Percentiles rank a stretch among this genome's conserved stretches.
These are phyloP conservation scores for Hemaris fuciformis DNA, from an alignment of 2,888 invertebrate species.

Conservation along the genomic window DNA sequence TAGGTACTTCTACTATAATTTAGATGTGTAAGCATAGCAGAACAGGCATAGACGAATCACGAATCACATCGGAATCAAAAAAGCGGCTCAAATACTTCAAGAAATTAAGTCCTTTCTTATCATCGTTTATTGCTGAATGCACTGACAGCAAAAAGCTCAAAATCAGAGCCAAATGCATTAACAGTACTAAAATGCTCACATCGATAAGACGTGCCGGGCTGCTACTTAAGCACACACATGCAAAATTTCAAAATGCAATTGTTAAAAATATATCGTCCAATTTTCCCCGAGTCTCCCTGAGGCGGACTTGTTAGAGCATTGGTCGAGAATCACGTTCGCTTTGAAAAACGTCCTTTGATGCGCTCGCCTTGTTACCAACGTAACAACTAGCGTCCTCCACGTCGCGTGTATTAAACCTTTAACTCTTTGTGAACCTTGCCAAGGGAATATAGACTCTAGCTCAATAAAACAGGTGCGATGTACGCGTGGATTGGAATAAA, in stretches of 20 bases:
- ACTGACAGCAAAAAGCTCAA: background rate
- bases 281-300: conserved; percentile 41
- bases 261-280: conserved; percentile 47
- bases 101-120: too few species aligned
- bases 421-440: conserved; percentile 36
- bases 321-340: conserved; percentile 70
- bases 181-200: background rate
- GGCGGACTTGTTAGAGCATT: conserved; percentile 63
- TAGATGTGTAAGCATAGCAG: too few species aligned
- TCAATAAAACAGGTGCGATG: conserved; percentile 23
- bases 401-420: conserved; percentile 56
- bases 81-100: too few species aligned
- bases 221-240: conserved; percentile 16
- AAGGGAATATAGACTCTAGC: conserved; percentile 34
- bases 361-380: conserved; percentile 58
- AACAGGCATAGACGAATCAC: too few species aligned
- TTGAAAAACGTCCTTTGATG: conserved; percentile 70
- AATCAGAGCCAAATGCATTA: background rate
- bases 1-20: too few species aligned
- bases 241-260: conserved; percentile 37
- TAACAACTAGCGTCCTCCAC: conserved; percentile 57
- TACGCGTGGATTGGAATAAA: conserved; percentile 36
- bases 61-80: too few species aligned
- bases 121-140: too few species aligned
- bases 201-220: background rate